Conservation (phyloP, 1,140 invertebrate species). For the Achatina immaculata region DNA sequence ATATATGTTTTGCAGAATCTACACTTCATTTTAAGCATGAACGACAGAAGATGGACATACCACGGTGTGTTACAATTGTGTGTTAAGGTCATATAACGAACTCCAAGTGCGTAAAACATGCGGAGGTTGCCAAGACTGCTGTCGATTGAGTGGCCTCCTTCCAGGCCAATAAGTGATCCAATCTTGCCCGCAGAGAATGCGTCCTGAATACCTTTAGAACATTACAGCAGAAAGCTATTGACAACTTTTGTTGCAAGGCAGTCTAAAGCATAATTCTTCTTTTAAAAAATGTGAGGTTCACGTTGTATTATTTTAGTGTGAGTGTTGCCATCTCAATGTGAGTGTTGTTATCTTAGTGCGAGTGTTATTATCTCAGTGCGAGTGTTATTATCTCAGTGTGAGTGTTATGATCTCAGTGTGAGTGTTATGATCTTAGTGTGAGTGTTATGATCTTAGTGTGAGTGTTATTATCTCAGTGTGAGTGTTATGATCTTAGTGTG, state of each 20-base stretch:
- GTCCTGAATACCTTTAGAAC: conserved; percentile 79
- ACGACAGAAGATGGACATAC: conserved; percentile 75
- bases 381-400: too few species aligned
- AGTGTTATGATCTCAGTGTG: too few species aligned
- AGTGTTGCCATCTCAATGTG: too few species aligned
- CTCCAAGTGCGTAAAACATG: conserved; percentile 82
- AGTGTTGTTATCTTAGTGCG: too few species aligned
- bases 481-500: too few species aligned
- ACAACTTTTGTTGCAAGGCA: too few species aligned
- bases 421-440: too few species aligned
- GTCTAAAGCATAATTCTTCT: neutral
- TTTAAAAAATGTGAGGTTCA: neutral
- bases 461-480: too few species aligned
- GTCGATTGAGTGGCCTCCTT: conserved; percentile 85
- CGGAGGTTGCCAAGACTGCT: conserved; percentile 82
- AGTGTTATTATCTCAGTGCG: too few species aligned
- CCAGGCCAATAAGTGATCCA: conserved; percentile 86
- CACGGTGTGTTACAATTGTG: conserved; percentile 87
- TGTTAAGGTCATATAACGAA: conserved; percentile 84
- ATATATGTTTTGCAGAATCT: too few species aligned
- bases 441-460: too few species aligned
- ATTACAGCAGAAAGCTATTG: neutral
- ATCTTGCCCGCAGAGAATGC: conserved; percentile 83
- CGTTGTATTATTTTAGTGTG: neutral
- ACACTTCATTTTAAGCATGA: too few species aligned